Base-by-base conservation (phyloP, 2,797 vertebrate species). In the Esox lucius region DNA sequence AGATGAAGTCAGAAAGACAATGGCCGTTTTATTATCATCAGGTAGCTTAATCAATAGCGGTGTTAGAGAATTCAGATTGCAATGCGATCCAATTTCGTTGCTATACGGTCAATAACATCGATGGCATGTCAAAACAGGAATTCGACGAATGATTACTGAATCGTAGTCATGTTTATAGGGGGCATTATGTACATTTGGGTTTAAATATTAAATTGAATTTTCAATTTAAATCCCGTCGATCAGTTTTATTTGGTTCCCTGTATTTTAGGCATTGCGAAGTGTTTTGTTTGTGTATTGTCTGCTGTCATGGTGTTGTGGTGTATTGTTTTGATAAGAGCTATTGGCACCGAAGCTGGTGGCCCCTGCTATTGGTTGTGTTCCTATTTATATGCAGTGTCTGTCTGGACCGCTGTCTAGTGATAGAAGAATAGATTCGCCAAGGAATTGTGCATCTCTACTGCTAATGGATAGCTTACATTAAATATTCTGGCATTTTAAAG, bases 301-400 rank as follows among this genome's bases (percentile, higher is more conserved):
- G 85, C 85, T 84, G 85, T 89, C 88, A 89, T 91, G 89, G 84
- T 86, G 78, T 90, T 81, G 86, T 88, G 84, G 85, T 64, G 77
- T 84, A 85, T 90, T 88, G 89, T 93, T 91, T 87, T 91, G 88
- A 88, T 89, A 46, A 70, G 84, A 85, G 85, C 86, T 83, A 84
- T 65, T 85, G 87, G 83, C 86, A 88, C 78, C 31, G 74, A 68
- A 76, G 81, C 82, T 81, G 80, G 77, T 85, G 86, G 90, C 87
- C 91, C 76, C 82, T 67, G 73, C 56, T 24, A 12, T 46, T 46
- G 42, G 42, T 88, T 89, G 77, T 88, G 84, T 83, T 86, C 85
- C 87, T 87, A 85, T 91, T 91, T 86, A 86, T 90, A 89, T 93
- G 90, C 90, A 87, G 84, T 85, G 86, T 89, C 89, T 91, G 89